A percentile compares a stretch with the other conserved stretches of the same genome.
Conservation (phyloP, 2,888 invertebrate species). For the Trichacis sp. region DNA sequence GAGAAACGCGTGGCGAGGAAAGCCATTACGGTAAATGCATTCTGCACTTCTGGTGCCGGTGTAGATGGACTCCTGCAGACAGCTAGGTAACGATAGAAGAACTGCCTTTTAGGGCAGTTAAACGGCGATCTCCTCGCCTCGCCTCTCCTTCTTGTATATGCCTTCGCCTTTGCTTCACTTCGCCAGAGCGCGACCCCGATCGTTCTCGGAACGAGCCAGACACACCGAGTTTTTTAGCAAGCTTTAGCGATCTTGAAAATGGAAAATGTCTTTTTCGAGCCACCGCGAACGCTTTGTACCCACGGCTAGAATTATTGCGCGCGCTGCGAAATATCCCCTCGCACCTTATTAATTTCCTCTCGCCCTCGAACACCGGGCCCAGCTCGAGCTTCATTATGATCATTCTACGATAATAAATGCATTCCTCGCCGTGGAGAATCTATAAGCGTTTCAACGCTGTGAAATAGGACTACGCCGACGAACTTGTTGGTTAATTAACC, state of each 20-base stretch:
- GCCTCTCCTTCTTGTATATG: conserved; percentile 37
- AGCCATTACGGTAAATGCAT: conserved; percentile 40
- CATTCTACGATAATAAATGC: conserved; percentile 17
- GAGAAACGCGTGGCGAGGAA: conserved; percentile 38
- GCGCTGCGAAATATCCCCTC: not conserved
- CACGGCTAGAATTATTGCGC: conserved; percentile 11
- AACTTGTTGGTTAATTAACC: too few relatives aligned
- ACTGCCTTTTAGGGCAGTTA: conserved; percentile 65
- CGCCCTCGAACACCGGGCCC: conserved; percentile 5
- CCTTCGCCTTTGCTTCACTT: conserved; percentile 45
- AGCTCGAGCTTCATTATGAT: conserved; percentile 21
- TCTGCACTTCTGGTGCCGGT: conserved; percentile 36
- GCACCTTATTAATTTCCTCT: conserved; percentile 11
- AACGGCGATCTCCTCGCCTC: conserved; percentile 55
- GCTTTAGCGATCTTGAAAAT: conserved; percentile 56
- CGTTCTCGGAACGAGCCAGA: conserved; percentile 58
- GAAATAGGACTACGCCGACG: conserved; percentile 13
- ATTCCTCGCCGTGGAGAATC: conserved; percentile 24
- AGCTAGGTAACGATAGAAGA: conserved; percentile 53
- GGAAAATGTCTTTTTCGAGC: conserved; percentile 54
- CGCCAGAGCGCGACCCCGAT: conserved; percentile 63
- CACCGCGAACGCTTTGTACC: conserved; percentile 6
- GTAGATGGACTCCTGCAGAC: conserved; percentile 49
- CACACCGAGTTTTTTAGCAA: conserved; percentile 57
- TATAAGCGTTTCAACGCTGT: conserved; percentile 18